Percentiles rank a stretch among this genome's conserved stretches.
These are phyloP conservation scores for Catharus minimus DNA, from an alignment of 2,113 vertebrate genomes.

Conservation along the genomic window DNA sequence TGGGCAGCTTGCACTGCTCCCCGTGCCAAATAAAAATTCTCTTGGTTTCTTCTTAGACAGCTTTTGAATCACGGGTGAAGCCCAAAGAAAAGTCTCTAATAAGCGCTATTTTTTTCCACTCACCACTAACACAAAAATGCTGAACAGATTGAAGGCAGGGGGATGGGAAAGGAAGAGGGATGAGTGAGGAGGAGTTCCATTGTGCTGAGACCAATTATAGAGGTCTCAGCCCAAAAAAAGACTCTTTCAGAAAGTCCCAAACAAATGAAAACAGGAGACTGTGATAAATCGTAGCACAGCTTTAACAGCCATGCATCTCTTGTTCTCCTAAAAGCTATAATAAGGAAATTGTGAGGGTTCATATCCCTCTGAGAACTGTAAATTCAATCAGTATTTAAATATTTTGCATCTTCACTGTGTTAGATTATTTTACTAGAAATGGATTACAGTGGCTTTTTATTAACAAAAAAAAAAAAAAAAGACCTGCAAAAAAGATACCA, in stretches of 20 bases:
- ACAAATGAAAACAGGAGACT: slow-evolving; percentile 46
- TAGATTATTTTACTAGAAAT: background rate
- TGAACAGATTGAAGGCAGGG: slow-evolving; percentile 41
- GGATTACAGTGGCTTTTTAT: background rate
- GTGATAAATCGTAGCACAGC: slow-evolving; percentile 21
- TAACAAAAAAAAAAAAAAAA: too few species aligned
- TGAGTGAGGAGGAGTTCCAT: slow-evolving; percentile 53
- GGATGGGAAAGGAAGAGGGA: slow-evolving; percentile 38
- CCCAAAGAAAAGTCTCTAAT: background rate
- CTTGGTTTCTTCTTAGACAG: slow-evolving; percentile 12
- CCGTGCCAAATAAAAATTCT: slow-evolving; percentile 29
- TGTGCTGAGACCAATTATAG: slow-evolving; percentile 65
- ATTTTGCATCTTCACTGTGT: background rate
- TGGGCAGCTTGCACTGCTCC: background rate
- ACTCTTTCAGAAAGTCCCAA: slow-evolving; percentile 55
- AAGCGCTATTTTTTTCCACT: slow-evolving; percentile 30
- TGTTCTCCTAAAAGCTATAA: background rate
- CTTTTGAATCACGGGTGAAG: background rate
- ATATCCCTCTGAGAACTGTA: background rate
- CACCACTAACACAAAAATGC: slow-evolving; percentile 16
- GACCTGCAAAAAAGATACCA: background rate
- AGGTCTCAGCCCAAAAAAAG: slow-evolving; percentile 56
- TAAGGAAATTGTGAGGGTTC: background rate
- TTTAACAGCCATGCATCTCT: background rate
- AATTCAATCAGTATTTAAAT: background rate